Percentiles rank a stretch among this genome's conserved stretches.
Evolutionary conservation across 2,888 invertebrate species (phyloP).

Genomic region (Emesis castigata): DNA sequence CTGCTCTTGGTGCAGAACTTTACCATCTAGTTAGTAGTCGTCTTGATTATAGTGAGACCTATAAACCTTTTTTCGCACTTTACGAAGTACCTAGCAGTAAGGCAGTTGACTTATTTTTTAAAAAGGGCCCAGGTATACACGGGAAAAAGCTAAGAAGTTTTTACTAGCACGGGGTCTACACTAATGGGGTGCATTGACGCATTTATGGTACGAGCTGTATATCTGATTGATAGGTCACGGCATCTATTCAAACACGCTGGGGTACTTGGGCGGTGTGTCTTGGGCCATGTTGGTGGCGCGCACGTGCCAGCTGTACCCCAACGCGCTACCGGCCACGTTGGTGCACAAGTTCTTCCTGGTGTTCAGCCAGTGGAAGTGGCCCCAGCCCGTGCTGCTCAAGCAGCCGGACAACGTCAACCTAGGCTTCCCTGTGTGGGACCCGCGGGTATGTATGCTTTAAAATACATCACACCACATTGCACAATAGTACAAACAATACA

Average conservation of each 20-base stretch:
- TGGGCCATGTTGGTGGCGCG: slow-evolving; percentile 99
- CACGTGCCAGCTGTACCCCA: slow-evolving; percentile 99
- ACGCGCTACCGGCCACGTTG: slow-evolving; percentile 97
- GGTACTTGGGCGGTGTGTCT: slow-evolving; percentile 99
- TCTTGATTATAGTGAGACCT: too few species aligned
- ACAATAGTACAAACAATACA: too few species aligned
- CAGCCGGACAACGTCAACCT: slow-evolving; percentile 96
- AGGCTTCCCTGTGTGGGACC: slow-evolving; percentile 99
- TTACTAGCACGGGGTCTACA: too few species aligned
- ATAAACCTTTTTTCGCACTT: too few species aligned
- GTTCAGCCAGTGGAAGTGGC: slow-evolving; percentile 99
- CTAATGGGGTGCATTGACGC: too few species aligned
- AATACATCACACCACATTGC: not conserved
- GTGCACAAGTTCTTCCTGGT: slow-evolving; percentile 99
- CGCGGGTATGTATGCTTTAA: slow-evolving; percentile 90
- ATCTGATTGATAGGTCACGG: slow-evolving; percentile 92
- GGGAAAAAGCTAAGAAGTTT: too few species aligned
- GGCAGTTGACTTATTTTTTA: too few species aligned
- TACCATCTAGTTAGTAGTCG: too few species aligned
- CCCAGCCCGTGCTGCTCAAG: slow-evolving; percentile 98
- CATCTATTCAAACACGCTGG: slow-evolving; percentile 99
- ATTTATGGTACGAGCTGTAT: not conserved
- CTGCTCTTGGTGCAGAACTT: too few species aligned
- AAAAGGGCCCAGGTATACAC: too few species aligned
- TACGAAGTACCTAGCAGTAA: too few species aligned